Conservation (phyloP, 2,888 invertebrate genomes). For the Trichopria drosophilae region DNA sequence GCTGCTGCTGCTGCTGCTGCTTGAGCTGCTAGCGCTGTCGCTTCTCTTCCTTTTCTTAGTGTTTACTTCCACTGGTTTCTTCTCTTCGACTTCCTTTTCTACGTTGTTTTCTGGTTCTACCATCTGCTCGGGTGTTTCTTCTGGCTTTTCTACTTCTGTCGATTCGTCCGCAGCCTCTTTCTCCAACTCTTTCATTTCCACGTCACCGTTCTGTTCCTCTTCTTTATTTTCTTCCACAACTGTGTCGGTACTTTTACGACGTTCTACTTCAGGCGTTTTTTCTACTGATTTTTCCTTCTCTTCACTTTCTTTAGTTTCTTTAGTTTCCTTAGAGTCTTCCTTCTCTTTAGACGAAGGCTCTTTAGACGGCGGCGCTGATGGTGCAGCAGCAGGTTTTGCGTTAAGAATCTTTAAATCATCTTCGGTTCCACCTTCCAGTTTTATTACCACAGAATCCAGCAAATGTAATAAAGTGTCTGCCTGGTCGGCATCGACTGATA, state of each 20-base stretch:
- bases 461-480: conserved; percentile 80
- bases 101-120: conserved; percentile 45
- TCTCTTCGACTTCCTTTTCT: conserved; percentile 47
- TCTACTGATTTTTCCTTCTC: conserved; percentile 36
- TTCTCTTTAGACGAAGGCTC: conserved; percentile 44
- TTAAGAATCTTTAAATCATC: conserved; percentile 88
- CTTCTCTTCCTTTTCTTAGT: conserved; percentile 62
- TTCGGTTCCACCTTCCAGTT: conserved; percentile 89
- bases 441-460: conserved; percentile 94
- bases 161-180: conserved; percentile 41
- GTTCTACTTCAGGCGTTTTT: conserved; percentile 19
- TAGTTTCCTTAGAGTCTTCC: conserved; percentile 41
- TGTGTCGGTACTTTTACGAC: conserved; percentile 7
- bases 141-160: conserved; percentile 41
- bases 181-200: conserved; percentile 31
- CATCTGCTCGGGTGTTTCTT: conserved; percentile 17
- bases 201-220: conserved; percentile 30
- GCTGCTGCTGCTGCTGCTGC: conserved; percentile 57
- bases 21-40: conserved; percentile 61
- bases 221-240: conserved; percentile 12
- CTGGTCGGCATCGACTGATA: conserved; percentile 84
- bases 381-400: conserved; percentile 56
- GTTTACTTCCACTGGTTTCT: conserved; percentile 50
- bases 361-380: conserved; percentile 37
- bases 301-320: conserved; percentile 32